Evolutionary conservation across 2,113 vertebrate species (phyloP), one percentile per base, ranked within the genome.

Genomic region (Leptosomus discolor): DNA sequence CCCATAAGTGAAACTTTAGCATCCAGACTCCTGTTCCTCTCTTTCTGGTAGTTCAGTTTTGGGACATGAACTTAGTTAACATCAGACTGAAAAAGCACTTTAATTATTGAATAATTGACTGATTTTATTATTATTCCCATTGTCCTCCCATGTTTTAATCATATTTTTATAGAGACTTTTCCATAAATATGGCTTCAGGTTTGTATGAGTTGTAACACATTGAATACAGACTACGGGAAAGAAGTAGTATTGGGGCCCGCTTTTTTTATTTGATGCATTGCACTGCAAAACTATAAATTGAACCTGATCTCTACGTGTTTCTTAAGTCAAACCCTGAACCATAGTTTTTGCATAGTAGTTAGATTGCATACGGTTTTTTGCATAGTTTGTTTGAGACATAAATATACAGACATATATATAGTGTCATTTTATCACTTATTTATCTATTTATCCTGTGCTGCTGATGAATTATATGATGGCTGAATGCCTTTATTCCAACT

Each of bases 401-500:
- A 76, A 61, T 82, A 60, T 30, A 61, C 17, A 39, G 32, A 26
- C 21, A 39, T 27, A 50, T 24, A 61, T 82, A 51, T 65, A 61
- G 58, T 61, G 29, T 61, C 5, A 87, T 92, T 90, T 96, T 78
- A 65, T 95, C 36, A 39, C 54, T 92, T 96, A 70, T 91, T 94
- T 90, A 68, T 95, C 60, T 60, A 87, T 96, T 80, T 96, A 36
- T 73, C 81, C 61, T 76, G 15, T 67, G 48, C 73, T 95, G 39
- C 24, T 94, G 79, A 22, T 79, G 30, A 94, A 88, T 94, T 82
- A 48, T 64, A 70, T 46, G 75, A 45, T 90, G 65, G 79, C 75
- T 94, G 77, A 93, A 97, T 92, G 94, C 93, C 81, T 97, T 83
- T 83, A 8, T 93, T 96, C 83, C 79, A 91, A 9, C 92, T 91